Conservation (phyloP, 1,140 invertebrate species). For the Bradysia coprophila region DNA sequence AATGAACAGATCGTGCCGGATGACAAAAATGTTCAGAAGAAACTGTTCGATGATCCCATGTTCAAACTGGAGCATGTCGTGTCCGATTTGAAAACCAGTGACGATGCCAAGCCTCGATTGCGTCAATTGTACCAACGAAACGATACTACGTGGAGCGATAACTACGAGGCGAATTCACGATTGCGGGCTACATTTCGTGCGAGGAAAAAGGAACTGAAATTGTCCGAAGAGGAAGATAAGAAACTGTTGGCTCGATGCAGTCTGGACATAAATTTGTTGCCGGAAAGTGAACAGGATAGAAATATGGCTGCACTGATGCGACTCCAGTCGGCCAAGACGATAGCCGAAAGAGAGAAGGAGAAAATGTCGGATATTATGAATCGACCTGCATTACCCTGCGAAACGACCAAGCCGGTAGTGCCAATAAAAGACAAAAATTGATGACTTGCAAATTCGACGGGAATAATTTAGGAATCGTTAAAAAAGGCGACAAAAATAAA, state of each 20-base stretch:
- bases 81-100: conserved; percentile 56
- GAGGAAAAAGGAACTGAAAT: conserved; percentile 56
- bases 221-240: conserved; percentile 43
- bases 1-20: conserved; percentile 89
- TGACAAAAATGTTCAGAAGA: conserved; percentile 72
- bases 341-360: conserved; percentile 26
- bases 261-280: conserved; percentile 55
- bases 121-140: conserved; percentile 58
- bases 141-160: conserved; percentile 68
- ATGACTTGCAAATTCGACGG: conserved; percentile 17
- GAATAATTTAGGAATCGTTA: conserved; percentile 18
- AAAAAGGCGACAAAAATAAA: too few relatives aligned
- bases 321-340: conserved; percentile 32
- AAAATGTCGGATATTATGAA: conserved; percentile 31
- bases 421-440: conserved; percentile 30
- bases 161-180: conserved; percentile 72
- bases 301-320: conserved; percentile 59
- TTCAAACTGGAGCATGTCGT: conserved; percentile 84
- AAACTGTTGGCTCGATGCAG: conserved; percentile 57
- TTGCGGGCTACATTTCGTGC: conserved; percentile 71
- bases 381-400: conserved; percentile 32
- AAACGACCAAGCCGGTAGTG: conserved; percentile 31
- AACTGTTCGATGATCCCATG: conserved; percentile 88
- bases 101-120: conserved; percentile 47
- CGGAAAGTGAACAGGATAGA: conserved; percentile 60